Conservation (phyloP, 1,140 invertebrate species). For the Panagrolaimus sp. region DNA sequence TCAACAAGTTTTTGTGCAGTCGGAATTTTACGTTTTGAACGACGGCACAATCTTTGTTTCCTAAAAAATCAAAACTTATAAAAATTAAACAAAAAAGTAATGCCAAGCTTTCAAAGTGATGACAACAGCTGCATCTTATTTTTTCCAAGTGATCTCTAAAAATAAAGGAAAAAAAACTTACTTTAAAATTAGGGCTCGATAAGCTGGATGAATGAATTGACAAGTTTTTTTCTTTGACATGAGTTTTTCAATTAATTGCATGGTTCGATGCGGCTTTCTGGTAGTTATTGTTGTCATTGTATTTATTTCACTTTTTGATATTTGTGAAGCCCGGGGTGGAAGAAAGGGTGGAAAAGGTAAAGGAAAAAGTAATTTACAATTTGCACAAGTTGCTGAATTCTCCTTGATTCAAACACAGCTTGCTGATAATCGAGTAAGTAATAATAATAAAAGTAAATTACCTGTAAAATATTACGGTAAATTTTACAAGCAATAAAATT, state of each 20-base stretch:
- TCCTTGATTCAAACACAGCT: slow-evolving; percentile 53
- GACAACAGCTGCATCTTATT: no score
- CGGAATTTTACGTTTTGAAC: slow-evolving; percentile 9
- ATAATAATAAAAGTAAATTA: not conserved
- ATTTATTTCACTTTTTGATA: slow-evolving; percentile 1
- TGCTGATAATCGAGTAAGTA: slow-evolving; percentile 56
- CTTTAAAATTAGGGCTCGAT: slow-evolving; percentile 5
- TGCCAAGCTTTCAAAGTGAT: no score
- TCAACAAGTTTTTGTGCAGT: slow-evolving; percentile 1
- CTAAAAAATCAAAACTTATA: not conserved
- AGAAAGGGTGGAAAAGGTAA: slow-evolving; percentile 57
- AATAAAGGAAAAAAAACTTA: slow-evolving; percentile 2
- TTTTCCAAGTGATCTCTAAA: not conserved
- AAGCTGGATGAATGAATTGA: slow-evolving; percentile 8
- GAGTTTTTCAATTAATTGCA: slow-evolving; percentile 11
- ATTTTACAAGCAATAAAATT: not conserved
- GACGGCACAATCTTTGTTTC: not conserved
- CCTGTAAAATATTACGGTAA: not conserved
- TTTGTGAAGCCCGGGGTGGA: slow-evolving; percentile 42
- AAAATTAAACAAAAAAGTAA: no score
- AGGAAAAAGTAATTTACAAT: slow-evolving; percentile 58
- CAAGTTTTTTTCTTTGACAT: slow-evolving; percentile 4
- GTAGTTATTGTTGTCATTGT: not conserved
- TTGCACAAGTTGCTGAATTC: slow-evolving; percentile 59
- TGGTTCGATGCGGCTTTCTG: not conserved